Evolutionary conservation across 2,797 vertebrate species (phyloP).

Genomic region (Neosilurus mollespiculum): DNA sequence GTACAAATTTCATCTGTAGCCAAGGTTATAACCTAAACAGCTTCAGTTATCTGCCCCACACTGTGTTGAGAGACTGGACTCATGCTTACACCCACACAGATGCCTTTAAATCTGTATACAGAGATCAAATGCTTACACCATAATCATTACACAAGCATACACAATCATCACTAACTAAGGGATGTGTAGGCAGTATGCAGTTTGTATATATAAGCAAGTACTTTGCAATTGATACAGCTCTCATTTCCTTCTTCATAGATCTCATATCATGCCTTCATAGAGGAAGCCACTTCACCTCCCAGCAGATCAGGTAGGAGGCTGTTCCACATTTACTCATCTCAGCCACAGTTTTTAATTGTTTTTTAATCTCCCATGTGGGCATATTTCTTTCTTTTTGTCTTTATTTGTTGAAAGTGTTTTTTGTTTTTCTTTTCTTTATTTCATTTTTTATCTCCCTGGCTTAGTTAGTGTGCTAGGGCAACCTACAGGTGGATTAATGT

Average conservation of each 20-base stretch:
- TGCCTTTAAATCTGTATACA: constrained; percentile 43
- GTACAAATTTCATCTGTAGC: constrained; percentile 65
- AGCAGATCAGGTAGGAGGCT: constrained; percentile 73
- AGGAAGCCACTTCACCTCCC: constrained; percentile 78
- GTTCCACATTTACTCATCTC: neutral
- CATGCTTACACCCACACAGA: constrained; percentile 40
- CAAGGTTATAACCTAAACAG: constrained; percentile 52
- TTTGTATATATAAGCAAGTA: constrained; percentile 42
- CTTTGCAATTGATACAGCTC: neutral
- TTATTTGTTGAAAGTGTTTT: neutral
- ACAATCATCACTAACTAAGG: neutral
- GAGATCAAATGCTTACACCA: neutral
- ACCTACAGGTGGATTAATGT: too few species aligned
- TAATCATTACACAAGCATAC: neutral
- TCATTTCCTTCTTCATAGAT: constrained; percentile 65
- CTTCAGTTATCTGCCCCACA: constrained; percentile 47
- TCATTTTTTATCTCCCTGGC: neutral
- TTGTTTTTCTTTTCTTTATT: neutral
- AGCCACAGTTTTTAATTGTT: neutral
- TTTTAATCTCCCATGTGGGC: neutral
- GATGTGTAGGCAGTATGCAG: constrained; percentile 43
- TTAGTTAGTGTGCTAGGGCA: neutral
- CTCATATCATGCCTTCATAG: constrained; percentile 82
- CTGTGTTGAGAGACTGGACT: neutral
- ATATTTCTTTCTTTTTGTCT: neutral